Base-by-base conservation (phyloP, 2,888 invertebrate genomes). In the Eupithecia pulchellata region DNA sequence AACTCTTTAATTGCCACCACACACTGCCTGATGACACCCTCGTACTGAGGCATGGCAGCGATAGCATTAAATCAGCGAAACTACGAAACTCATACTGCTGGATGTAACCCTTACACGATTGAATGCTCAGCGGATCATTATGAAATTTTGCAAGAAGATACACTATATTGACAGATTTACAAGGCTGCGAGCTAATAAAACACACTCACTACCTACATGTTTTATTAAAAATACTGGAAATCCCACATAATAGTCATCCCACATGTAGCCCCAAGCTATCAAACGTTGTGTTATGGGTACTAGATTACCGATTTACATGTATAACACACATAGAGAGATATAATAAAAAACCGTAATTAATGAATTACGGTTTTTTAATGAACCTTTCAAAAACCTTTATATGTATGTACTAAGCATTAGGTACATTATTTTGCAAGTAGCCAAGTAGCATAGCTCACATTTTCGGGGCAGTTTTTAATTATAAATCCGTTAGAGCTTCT, bases 401-500 rank as follows among this genome's bases (percentile, higher is more conserved):
- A 47, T 47, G 6, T 32, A 32, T 32, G 6, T 6, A n/a, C 20
- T 39, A 42, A 47, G 47, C 47, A 20, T 20, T 20, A n/a, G n/a
- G 4, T 52, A 52, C 4, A 52, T 6, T 30, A 30, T 8, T 25
- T 11, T 25, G 5, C 11, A 25, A 25, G 52, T 20, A 52, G 11
- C n/a, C 32, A 25, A 25, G 52, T 20, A 52, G 11, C n/a, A n/a
- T 25, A 61, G 25, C 34, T 34, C 13, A 34, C 25, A 36, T 61
- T 61, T 61, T 32, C 62, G 62, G 27, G 39, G 39, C 55, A 69
- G 42, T 55, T 63, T 64, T 29, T 61, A 63, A 64, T 64, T 71
- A 65, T 67, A 52, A 64, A 32, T 60, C 39, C 29, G 36, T 69
- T 27, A 29, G 68, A 67, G 55, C 65, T 72, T n/a, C 63, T 62